A percentile compares a stretch with the other conserved stretches of the same genome.
phyloP scores from a whole-genome alignment of 2,888 invertebrate genomes.

The Dendrolimus houi region DNA sequence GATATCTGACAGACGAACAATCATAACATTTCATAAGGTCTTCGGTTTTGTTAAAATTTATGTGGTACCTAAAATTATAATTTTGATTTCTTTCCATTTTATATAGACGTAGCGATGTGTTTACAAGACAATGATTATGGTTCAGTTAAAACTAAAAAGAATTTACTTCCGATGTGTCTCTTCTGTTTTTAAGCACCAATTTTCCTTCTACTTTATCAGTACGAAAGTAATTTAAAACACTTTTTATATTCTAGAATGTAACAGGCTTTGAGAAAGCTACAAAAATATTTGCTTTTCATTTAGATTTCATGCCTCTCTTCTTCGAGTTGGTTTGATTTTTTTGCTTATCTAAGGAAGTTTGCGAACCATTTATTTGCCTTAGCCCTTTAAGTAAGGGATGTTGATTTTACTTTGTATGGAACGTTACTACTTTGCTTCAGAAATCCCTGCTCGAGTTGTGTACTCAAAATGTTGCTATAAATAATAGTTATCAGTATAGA shows the following conservation, averaged over 20 bases:
- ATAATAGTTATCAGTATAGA: no score
- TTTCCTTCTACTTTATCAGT: neutral
- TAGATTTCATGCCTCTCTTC: conserved; percentile 14
- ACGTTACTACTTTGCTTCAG: neutral
- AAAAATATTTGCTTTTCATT: conserved; percentile 33
- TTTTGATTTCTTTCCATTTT: no score
- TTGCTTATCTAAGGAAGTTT: conserved; percentile 17
- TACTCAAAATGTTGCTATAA: no score
- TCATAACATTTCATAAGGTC: no score
- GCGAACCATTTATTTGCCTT: conserved; percentile 8
- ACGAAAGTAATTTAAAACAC: neutral
- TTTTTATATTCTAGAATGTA: neutral
- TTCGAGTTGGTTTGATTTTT: conserved; percentile 15
- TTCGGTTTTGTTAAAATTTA: no score
- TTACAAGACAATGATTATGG: no score
- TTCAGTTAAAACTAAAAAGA: neutral
- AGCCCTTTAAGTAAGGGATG: neutral
- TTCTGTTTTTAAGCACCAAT: neutral
- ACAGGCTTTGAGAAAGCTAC: conserved; percentile 5
- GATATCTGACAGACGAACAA: no score
- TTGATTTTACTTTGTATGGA: neutral
- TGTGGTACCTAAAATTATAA: no score
- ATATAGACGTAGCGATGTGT: no score
- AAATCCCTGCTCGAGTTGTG: neutral
- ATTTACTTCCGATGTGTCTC: neutral